Evolutionary conservation across 2,797 vertebrate genomes (phyloP).

Genomic region (Eulemur mongoz): DNA sequence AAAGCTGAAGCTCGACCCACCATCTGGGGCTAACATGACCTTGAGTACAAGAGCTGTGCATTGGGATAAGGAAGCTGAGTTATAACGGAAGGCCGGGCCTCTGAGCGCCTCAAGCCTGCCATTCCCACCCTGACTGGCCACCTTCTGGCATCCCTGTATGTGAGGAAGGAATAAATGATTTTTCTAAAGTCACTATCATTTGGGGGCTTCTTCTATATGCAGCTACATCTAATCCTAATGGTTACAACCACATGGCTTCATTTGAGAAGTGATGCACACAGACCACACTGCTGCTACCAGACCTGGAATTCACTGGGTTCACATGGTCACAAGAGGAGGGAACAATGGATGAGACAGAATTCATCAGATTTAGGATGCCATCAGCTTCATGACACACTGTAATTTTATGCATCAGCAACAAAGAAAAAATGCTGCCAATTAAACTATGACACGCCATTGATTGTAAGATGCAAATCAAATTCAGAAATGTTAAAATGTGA

Average conservation of each 20-base stretch:
- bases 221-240: neutral
- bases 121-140: neutral
- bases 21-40: neutral
- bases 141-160: neutral
- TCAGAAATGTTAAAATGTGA: slow-evolving; percentile 55
- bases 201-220: neutral
- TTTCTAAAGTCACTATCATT: neutral
- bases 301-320: neutral
- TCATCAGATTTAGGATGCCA: neutral
- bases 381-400: neutral
- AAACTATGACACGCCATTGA: slow-evolving; percentile 36
- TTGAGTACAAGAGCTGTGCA: neutral
- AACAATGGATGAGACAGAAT: neutral
- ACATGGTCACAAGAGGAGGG: neutral
- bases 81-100: accelerated
- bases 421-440: slow-evolving; percentile 56
- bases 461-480: slow-evolving; percentile 50
- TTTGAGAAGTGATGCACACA: neutral
- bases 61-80: neutral
- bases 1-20: neutral
- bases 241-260: neutral
- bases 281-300: neutral
- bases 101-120: neutral
- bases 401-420: slow-evolving; percentile 40
- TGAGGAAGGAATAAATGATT: neutral